Base-by-base conservation (phyloP, 53 echinoderm and acorn worm species). In the Paracentrotus lividus region DNA sequence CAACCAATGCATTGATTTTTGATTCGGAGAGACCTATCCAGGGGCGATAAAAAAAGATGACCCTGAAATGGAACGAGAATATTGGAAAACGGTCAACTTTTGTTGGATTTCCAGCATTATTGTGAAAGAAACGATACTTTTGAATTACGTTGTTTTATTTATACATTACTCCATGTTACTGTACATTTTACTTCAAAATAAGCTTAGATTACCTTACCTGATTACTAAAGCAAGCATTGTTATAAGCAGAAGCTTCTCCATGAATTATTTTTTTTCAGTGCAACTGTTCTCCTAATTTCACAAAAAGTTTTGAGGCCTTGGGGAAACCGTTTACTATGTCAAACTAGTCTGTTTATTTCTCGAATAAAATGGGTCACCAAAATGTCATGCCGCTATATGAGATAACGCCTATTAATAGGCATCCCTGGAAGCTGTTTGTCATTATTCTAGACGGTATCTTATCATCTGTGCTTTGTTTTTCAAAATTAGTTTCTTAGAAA, bases 1-100 rank as follows among this genome's bases (percentile, higher is more conserved):
- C 86, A 86, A 55, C 56, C 57, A 86, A 36, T 15, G 27, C 86
- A 86, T 86, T 86, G 86, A 86, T 86, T 86, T 86, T 86, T 86
- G 86, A 86, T 86, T 55, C 86, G 23, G 56, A 52, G 55, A 86
- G 33, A 86, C 86, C 36, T 86, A 36, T 36, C 86, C 86, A 54
- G 86, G 34, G 86, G 86, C 36, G 54, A 86, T 34, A 56, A 86
- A 47, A 77, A 45, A 81, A 81, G 47, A 81, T 81, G 81, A 77
- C 77, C 77, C 77, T 77, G 77, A 77, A 77, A 77, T 42, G 77
- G 20, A 77, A 77, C 24, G 9, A 14, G 8, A 47, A 81, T 36
- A 10, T 81, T 81, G 15, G n/a, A 47, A 81, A 81, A 81, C 5
- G 13, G 8, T 47, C 5, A 8, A 81, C 44, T 81, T 13, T 24